Conservation (phyloP, 2,797 vertebrate species). For the Chloroceryle inda region DNA sequence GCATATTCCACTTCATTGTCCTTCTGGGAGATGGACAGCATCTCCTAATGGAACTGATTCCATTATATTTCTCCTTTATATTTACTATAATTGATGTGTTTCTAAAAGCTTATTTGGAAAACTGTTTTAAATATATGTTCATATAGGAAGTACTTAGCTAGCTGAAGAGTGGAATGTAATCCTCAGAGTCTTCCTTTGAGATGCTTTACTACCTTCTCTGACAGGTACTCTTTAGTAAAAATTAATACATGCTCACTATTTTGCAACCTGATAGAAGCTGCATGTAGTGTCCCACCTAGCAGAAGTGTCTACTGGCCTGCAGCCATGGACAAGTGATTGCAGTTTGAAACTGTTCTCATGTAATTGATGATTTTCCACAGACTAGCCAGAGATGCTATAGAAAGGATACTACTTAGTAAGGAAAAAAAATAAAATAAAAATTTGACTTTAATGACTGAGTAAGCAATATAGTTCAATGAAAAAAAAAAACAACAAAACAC, state of each 20-base stretch:
- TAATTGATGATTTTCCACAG: background rate
- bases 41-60: conserved; percentile 21
- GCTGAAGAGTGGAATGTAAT: background rate
- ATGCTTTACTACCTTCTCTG: background rate
- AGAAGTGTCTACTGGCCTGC: background rate
- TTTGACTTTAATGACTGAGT: background rate
- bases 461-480: background rate
- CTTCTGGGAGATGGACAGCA: conserved; percentile 39
- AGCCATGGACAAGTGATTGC: background rate
- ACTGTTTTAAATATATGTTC: background rate
- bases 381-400: background rate
- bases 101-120: conserved; percentile 1
- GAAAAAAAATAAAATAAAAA: background rate
- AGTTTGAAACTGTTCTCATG: background rate
- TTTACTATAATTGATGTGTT: background rate
- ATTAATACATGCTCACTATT: background rate
- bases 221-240: background rate
- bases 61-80: background rate
- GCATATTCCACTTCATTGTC: conserved; percentile 48
- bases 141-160: background rate
- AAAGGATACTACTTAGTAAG: background rate
- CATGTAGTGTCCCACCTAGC: background rate
- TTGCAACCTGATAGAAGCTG: background rate
- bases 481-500: background rate
- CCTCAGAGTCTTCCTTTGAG: background rate